Percentiles rank a stretch among this genome's conserved stretches.
phyloP scores from a whole-genome alignment of 2,888 invertebrate genomes.

The Tigriopus californicus region DNA sequence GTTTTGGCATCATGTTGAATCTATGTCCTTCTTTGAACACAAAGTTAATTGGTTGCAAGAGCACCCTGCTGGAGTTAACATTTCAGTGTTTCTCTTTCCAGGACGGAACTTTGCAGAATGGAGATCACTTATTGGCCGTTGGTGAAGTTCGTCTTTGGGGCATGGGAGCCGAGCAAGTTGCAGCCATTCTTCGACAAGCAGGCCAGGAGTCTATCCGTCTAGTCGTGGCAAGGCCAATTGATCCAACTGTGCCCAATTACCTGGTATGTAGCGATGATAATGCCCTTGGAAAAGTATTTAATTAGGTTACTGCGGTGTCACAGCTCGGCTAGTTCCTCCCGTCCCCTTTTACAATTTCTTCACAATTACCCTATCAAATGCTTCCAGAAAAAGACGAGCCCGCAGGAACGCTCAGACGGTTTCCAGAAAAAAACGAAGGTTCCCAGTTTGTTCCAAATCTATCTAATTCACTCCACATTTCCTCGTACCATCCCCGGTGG shows the following conservation, averaged over 20 bases:
- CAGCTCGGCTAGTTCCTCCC: too few relatives aligned
- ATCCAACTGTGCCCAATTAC: conserved; percentile 10
- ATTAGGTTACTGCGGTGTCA: not conserved
- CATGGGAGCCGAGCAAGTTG: conserved; percentile 16
- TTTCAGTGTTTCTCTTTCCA: not conserved
- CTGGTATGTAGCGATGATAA: not conserved
- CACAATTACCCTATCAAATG: too few relatives aligned
- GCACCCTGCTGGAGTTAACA: not conserved
- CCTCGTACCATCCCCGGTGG: too few relatives aligned
- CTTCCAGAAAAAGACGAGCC: too few relatives aligned
- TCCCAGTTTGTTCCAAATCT: too few relatives aligned
- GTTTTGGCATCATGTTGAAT: too few relatives aligned
- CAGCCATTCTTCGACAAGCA: conserved; percentile 15
- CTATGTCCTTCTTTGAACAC: too few relatives aligned
- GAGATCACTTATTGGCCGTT: conserved; percentile 14
- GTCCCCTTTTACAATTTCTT: too few relatives aligned
- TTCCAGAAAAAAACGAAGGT: too few relatives aligned
- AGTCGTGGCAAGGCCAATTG: conserved; percentile 14
- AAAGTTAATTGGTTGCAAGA: too few relatives aligned
- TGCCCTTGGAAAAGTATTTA: not conserved
- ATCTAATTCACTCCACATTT: too few relatives aligned
- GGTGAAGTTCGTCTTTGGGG: conserved; percentile 16
- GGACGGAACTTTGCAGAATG: conserved; percentile 15
- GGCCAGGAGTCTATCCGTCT: conserved; percentile 15
- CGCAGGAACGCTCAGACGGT: too few relatives aligned